Percentiles rank a stretch among this genome's conserved stretches.
phyloP scores from a whole-genome alignment of 2,888 invertebrate genomes.

The Dendrolimus pini region DNA sequence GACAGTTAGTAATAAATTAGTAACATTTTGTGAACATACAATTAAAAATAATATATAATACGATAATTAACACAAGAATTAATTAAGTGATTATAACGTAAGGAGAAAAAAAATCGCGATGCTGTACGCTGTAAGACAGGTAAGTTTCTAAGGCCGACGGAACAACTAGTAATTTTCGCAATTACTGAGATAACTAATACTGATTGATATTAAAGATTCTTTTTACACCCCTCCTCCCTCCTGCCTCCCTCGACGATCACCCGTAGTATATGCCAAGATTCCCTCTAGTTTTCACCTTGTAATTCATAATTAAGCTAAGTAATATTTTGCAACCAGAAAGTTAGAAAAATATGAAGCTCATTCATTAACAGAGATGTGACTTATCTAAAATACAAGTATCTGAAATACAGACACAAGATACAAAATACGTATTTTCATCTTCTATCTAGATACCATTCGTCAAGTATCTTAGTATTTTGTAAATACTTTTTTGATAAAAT shows the following conservation, averaged over 20 bases:
- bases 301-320: too few species aligned
- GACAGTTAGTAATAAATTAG: slow-evolving; percentile 27
- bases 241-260: too few species aligned
- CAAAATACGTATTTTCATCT: too few species aligned
- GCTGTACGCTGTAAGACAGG: slow-evolving; percentile 71
- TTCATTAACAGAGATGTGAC: neutral
- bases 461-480: too few species aligned
- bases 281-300: neutral
- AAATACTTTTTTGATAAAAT: too few species aligned
- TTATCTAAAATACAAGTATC: too few species aligned
- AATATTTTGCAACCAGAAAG: too few species aligned
- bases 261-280: neutral
- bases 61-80: slow-evolving; percentile 19
- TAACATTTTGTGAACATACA: slow-evolving; percentile 8
- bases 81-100: slow-evolving; percentile 13
- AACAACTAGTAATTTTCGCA: neutral
- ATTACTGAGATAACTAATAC: neutral
- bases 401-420: too few species aligned
- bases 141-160: slow-evolving; percentile 25
- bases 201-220: neutral
- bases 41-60: slow-evolving; percentile 4
- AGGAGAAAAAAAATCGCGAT: slow-evolving; percentile 31
- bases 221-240: too few species aligned
- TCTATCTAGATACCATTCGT: too few species aligned
- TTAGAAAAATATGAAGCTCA: too few species aligned